Base-by-base conservation (phyloP, 2,888 invertebrate species). In the Epinotia nisella region DNA sequence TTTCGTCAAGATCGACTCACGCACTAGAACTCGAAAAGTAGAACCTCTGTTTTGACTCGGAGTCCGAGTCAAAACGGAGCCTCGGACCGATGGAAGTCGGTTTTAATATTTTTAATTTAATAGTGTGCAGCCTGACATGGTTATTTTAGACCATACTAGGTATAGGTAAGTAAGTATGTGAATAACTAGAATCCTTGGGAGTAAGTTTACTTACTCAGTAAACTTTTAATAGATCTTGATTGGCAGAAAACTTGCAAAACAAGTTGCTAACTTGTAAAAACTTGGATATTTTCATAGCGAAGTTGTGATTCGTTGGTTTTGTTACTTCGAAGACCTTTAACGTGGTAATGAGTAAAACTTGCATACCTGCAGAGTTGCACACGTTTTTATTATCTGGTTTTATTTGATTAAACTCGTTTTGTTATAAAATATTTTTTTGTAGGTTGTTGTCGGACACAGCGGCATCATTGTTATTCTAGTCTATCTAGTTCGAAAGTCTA, bases 181-280 rank as follows among this genome's bases (percentile, higher is more conserved):
- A 19, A 56, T 56, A 21, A 45, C 49, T 11, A 7, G 17, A 59
- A 49, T 24, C n/a, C 39, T 69, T 60, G 41, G 13, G 55, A 41
- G 17, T 61, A 70, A 62, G 55, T 39, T 55, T 70, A 56, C 45
- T 60, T 61, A 62, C n/a, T 41, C 24, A 10, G 17, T 49, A 76
- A 76, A 67, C 71, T 58, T 29, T 68, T 76, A 80, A 79, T 82
- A 80, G 77, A 75, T 75, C 79, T 76, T 85, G 83, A 86, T 84
- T 85, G 80, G 79, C 79, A 74, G 65, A 77, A 87, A 87, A 81
- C 84, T 84, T 80, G 74, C 74, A 79, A 83, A 83, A 86, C 86
- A 83, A 86, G 83, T 83, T 78, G 81, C 75, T 80, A 80, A 81
- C 78, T 78, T 77, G 77, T 82, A 79, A 80, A 82, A 86, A 83